Percentiles rank a stretch among this genome's conserved stretches.
Conservation (phyloP, 1,140 invertebrate species). For the Euglossa dilemma region DNA sequence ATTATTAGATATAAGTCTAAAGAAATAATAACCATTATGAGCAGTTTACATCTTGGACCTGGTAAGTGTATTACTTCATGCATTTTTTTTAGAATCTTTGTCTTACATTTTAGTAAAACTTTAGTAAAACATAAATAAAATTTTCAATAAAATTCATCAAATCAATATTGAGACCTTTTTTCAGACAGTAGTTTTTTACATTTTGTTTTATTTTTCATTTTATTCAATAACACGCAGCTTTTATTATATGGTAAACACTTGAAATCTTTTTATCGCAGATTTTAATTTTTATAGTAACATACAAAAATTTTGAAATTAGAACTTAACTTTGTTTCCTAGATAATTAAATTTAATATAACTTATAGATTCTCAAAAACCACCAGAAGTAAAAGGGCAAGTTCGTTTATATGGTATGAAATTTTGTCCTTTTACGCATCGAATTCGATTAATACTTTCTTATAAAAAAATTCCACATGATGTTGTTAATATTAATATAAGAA, state of each 20-base stretch:
- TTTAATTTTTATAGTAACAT: not conserved
- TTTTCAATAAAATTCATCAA: not conserved
- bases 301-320: not conserved
- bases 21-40: conserved; percentile 29
- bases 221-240: not conserved
- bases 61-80: conserved; percentile 12
- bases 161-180: not conserved
- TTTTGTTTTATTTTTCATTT: not conserved
- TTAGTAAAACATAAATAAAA: not conserved
- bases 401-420: conserved; percentile 85
- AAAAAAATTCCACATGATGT: conserved; percentile 83
- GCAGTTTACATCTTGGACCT: conserved; percentile 45
- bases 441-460: conserved; percentile 82
- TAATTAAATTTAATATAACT: not conserved
- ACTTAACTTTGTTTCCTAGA: not conserved
- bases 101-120: not conserved
- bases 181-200: not conserved
- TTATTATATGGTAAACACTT: not conserved
- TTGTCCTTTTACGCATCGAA: conserved; percentile 85
- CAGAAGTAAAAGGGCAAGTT: conserved; percentile 77
- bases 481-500: conserved; percentile 84
- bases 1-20: too few relatives aligned
- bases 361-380: conserved; percentile 79
- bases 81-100: not conserved
- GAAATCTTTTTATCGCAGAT: not conserved